phyloP scores from a whole-genome alignment of 2,888 invertebrate species.

The Epinotia bilunana region DNA sequence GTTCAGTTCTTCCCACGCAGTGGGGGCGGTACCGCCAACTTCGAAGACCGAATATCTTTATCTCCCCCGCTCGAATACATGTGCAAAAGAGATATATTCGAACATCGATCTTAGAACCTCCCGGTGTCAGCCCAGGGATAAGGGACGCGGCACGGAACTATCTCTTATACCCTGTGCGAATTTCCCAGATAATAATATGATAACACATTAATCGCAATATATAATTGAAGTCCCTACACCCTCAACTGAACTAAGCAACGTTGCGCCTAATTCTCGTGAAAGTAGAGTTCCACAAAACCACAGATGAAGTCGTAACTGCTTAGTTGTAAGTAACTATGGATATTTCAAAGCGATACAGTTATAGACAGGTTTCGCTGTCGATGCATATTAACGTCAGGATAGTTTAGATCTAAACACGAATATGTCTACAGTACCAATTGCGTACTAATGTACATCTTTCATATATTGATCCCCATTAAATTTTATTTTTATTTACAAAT shows the following conservation, averaged over 20 bases:
- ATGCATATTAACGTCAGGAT: conserved; percentile 68
- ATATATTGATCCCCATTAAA: conserved; percentile 83
- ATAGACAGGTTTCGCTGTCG: conserved; percentile 61
- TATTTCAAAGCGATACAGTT: conserved; percentile 66
- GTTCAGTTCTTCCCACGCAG: conserved; percentile 77
- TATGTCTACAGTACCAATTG: conserved; percentile 82
- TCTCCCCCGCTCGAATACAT: not conserved
- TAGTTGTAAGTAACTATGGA: conserved; percentile 61
- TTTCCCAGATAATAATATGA: conserved; percentile 75
- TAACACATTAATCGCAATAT: conserved; percentile 77
- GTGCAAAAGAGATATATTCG: not conserved
- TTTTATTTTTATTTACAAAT: conserved; percentile 83
- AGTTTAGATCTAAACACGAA: conserved; percentile 78
- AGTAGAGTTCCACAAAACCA: conserved; percentile 58
- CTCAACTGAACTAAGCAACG: conserved; percentile 71
- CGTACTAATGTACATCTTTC: conserved; percentile 81
- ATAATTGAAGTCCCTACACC: conserved; percentile 74
- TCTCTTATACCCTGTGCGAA: conserved; percentile 82
- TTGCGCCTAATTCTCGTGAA: conserved; percentile 65
- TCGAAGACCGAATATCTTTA: not conserved
- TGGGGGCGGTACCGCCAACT: conserved; percentile 49
- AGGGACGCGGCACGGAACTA: conserved; percentile 79
- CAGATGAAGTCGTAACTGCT: conserved; percentile 50
- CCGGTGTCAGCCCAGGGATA: conserved; percentile 58
- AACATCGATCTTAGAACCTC: not conserved